Base-by-base conservation (phyloP, 2,888 invertebrate species). In the Tenthredo livida region DNA sequence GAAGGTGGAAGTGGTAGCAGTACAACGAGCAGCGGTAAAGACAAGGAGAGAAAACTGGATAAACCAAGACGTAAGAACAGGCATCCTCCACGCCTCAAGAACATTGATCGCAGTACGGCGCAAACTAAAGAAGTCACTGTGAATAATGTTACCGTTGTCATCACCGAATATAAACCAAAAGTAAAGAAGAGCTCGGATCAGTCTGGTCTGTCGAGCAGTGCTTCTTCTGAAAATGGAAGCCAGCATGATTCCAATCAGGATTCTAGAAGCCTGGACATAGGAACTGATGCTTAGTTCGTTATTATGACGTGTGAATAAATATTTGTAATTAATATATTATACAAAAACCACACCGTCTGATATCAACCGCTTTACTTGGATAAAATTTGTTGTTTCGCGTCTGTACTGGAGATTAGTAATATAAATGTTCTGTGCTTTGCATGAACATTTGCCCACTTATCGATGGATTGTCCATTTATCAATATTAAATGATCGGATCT, bases 111-210 rank as follows among this genome's bases (percentile, higher is more conserved):
- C 84, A 98, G 97, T 91, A 97, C 97, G 50, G 98, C 98, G 40
- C 97, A 98, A 93, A 98, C 98, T 85, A 96, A 98, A 94, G 98
- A 98, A 94, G 98, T 99, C 90, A 99, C 99, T 78, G 99, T 99
- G 54, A 99, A 98, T 93, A 98, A 98, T 90, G 98, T 99, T 86
- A 99, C 99, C 78, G 99, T 99, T 87, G 97, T 98, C 88, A 98
- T 99, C 93, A 99, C 99, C 86, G 99, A 99, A 94, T 99, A 98
- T 93, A 97, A 97, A 93, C 97, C 97, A 88, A 98, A 98, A 89
- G 91, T 91, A 84, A 93, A 93, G 88, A 93, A 93, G 84, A 92
- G 90, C 87, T 93, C 93, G 15, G 94, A 94, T 86, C 94, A 94
- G 84, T 94, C 94, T 17, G 94, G 93, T 61, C 87, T 93, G 47